A percentile compares a stretch with the other conserved stretches of the same genome.
These are phyloP conservation scores for Platycercus adscitus DNA, from an alignment of 2,113 vertebrate species.

Conservation along the genomic window DNA sequence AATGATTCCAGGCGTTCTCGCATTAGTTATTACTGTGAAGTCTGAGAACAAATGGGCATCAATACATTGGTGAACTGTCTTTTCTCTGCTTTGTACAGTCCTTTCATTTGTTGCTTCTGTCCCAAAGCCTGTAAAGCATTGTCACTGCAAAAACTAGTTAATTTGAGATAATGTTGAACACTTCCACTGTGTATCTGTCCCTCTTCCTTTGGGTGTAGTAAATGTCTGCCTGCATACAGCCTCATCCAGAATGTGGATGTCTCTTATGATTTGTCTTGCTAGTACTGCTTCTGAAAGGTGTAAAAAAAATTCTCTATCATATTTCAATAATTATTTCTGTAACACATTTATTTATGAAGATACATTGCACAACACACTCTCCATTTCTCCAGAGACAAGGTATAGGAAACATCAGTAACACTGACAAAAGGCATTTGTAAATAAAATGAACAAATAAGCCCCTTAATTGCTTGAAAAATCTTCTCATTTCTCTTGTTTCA, in stretches of 20 bases:
- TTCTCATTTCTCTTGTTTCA: not conserved
- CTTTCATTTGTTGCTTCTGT: not conserved
- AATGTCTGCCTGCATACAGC: accelerated
- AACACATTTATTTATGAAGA: not conserved
- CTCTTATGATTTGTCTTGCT: not conserved
- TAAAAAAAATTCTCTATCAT: not conserved
- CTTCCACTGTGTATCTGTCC: not conserved
- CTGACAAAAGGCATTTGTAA: not conserved
- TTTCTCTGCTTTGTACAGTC: not conserved
- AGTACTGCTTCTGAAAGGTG: not conserved
- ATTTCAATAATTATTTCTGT: not conserved
- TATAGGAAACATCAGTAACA: not conserved
- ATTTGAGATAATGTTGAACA: not conserved
- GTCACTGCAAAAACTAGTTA: not conserved
- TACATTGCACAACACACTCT: not conserved
- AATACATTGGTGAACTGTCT: not conserved
- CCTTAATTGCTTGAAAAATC: not conserved
- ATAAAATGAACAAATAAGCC: not conserved
- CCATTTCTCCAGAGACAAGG: not conserved
- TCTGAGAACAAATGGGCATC: not conserved
- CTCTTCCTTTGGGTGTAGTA: not conserved
- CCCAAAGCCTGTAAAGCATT: not conserved
- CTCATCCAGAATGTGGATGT: not conserved
- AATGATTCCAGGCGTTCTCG: not conserved
- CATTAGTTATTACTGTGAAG: not conserved